Percentiles rank a stretch among this genome's conserved stretches.
These are phyloP conservation scores for Ptychadena robeensis DNA, from an alignment of 2,797 vertebrate species.

Conservation along the genomic window DNA sequence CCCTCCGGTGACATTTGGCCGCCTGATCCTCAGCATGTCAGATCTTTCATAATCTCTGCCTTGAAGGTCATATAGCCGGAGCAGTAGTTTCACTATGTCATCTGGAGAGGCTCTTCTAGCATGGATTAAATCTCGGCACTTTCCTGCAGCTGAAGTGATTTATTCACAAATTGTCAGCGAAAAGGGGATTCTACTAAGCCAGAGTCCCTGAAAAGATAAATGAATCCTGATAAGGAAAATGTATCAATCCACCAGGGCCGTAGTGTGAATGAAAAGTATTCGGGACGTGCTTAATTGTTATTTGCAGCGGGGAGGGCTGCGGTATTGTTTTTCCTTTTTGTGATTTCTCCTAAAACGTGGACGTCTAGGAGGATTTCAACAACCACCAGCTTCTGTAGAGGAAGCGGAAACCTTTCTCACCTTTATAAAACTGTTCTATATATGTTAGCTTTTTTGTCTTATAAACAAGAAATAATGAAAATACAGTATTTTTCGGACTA, in stretches of 20 bases:
- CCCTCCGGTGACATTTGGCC: not conserved
- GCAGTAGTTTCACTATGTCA: not conserved
- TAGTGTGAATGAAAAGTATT: conserved; percentile 1
- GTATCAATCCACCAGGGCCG: conserved; percentile 46
- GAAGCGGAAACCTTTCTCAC: too few species aligned
- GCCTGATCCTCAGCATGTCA: not conserved
- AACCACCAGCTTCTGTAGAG: not conserved
- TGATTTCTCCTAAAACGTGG: not conserved
- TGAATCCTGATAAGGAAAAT: conserved; percentile 52
- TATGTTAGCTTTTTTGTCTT: too few species aligned
- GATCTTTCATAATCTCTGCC: not conserved
- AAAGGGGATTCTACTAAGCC: conserved; percentile 38
- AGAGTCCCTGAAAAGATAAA: conserved; percentile 43
- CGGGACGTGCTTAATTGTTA: conserved; percentile 39
- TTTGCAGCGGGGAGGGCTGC: conserved; percentile 37
- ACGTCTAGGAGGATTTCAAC: not conserved
- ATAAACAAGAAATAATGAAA: too few species aligned
- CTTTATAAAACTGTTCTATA: too few species aligned
- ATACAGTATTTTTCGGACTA: too few species aligned
- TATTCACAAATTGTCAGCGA: conserved; percentile 30
- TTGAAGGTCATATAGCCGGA: conserved; percentile 16
- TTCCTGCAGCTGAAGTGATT: conserved; percentile 33
- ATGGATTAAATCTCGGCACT: conserved; percentile 32
- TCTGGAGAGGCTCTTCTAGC: conserved; percentile 28
- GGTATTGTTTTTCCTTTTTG: conserved; percentile 22